Evolutionary conservation across 1,140 invertebrate genomes (phyloP), one percentile per base, ranked within the genome.

Genomic region (Rhagoletis zephyria): DNA sequence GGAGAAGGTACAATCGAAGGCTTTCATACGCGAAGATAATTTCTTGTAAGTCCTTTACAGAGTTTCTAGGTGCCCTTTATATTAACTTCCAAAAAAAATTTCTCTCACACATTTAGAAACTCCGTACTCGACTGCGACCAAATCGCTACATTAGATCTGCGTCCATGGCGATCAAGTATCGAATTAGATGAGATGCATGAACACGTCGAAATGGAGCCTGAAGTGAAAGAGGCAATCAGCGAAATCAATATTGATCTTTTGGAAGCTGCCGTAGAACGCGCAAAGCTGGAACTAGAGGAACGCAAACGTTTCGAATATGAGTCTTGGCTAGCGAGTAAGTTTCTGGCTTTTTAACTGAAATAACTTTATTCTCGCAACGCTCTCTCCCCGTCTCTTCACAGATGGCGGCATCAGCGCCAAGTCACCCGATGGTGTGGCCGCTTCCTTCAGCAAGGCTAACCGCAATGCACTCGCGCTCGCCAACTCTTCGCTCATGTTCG

Each of bases 401-500:
- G 96, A 95, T 92, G 95, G 95, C 88, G 96, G 95, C 89, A 95
- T 96, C 0, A 97, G 97, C 92, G 96, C 97, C 0, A 96, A 97
- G 90, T 98, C 97, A 1, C 95, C 97, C 4, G 94, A 95, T n/a
- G 97, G 97, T 4, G 97, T 95, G 0, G 97, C 97, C 16, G 97
- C 96, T 0, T 97, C 97, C 9, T 97, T 98, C 93, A 97, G 96
- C 63, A 97, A 97, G 89, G 97, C 97, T 1, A 98, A 97, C 91
- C 95, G 95, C 90, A 95, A 97, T 88, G 97, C 97, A 5, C 91
- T 98, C 0, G 94, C 96, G 56, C 91, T 98, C 10, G 97, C 97
- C 2, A 98, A 98, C 89, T 96, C 96, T 3, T 98, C 97, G 0
- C 94, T 98, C n/a, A 94, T 98, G 85, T 96, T 96, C 77, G 97